Evolutionary conservation across 1,140 invertebrate genomes (phyloP).

Genomic region (Drosophila suzukii): DNA sequence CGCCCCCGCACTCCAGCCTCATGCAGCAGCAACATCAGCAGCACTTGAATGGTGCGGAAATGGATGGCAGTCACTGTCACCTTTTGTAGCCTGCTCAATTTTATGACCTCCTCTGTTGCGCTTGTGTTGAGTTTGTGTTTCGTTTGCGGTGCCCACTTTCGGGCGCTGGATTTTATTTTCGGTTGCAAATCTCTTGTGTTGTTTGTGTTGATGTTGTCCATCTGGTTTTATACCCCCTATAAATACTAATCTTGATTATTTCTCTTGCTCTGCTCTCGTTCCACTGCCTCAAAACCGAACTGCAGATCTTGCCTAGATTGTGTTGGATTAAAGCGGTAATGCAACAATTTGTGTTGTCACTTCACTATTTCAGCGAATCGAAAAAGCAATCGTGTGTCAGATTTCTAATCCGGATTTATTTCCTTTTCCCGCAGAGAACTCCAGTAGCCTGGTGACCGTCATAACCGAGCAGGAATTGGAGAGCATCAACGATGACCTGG

Average conservation of each 20-base stretch:
- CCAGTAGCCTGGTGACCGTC: conserved; percentile 91
- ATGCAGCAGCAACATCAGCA: conserved; percentile 92
- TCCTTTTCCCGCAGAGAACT: conserved; percentile 84
- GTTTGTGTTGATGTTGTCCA: conserved; percentile 38
- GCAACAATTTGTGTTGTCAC: conserved; percentile 42
- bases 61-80: conserved; percentile 38
- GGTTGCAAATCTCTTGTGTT: conserved; percentile 36
- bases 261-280: conserved; percentile 61
- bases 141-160: conserved; percentile 30
- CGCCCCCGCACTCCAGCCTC: conserved; percentile 89
- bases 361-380: background rate
- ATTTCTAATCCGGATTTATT: background rate
- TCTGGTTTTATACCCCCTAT: conserved; percentile 11
- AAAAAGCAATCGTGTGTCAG: rapidly evolving
- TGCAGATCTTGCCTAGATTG: conserved; percentile 68
- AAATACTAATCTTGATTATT: conserved; percentile 61
- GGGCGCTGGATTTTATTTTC: conserved; percentile 12
- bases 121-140: conserved; percentile 40
- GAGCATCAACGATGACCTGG: conserved; percentile 49
- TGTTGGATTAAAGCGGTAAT: conserved; percentile 67
- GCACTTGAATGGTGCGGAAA: conserved; percentile 85
- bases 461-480: conserved; percentile 91
- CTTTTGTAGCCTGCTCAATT: conserved; percentile 27
- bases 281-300: conserved; percentile 5
- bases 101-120: conserved; percentile 24